These are phyloP conservation scores for Callyntrura guangdongensis DNA, from an alignment of 2,888 invertebrate species.

Conservation along the genomic window DNA sequence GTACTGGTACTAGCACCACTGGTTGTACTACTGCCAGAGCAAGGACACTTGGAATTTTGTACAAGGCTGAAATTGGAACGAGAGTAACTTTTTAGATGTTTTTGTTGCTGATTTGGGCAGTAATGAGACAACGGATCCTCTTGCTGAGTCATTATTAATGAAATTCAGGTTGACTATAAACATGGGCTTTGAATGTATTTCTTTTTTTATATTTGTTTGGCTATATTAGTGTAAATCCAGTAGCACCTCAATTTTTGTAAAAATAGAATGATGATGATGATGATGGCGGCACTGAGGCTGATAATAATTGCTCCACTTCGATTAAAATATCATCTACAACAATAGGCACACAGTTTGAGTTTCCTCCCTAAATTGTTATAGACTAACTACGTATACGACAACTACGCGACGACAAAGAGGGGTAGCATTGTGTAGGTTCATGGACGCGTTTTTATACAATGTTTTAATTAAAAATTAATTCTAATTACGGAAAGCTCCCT, in stretches of 20 bases:
- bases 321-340: not conserved
- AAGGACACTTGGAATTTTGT: constrained; percentile 12
- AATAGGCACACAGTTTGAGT: not conserved
- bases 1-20: too few species aligned
- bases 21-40: not conserved
- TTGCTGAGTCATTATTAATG: constrained; percentile 29
- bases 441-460: not conserved
- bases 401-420: not conserved
- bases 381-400: not conserved
- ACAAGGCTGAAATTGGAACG: not conserved
- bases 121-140: not conserved
- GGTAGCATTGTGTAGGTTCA: not conserved
- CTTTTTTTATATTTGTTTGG: not conserved
- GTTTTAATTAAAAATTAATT: constrained; percentile 44
- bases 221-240: too few species aligned
- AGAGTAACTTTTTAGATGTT: too few species aligned
- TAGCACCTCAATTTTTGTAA: too few species aligned
- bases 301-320: constrained; percentile 39
- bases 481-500: constrained; percentile 1
- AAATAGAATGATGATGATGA: not conserved
- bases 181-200: not conserved
- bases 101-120: not conserved
- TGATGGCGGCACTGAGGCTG: not conserved
- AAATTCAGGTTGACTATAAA: not conserved
- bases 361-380: not conserved